Conservation (phyloP, 2,888 invertebrate species). For the Drosophila emarginata region DNA sequence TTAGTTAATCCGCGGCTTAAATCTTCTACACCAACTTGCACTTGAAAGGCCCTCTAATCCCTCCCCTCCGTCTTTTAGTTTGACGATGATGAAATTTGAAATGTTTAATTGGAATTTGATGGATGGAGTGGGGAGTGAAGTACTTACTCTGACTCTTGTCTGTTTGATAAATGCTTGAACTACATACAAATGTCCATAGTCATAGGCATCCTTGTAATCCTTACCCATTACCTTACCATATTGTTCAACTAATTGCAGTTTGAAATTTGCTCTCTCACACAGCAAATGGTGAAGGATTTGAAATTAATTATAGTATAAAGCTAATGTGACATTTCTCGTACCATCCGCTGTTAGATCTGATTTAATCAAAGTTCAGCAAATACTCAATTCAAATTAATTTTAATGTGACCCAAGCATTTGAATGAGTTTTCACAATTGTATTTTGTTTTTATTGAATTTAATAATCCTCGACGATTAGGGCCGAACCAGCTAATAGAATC, state of each 20-base stretch:
- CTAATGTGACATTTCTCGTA: slow-evolving; percentile 46
- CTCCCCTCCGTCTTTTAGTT: neutral
- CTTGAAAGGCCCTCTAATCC: neutral
- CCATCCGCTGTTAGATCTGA: slow-evolving; percentile 43
- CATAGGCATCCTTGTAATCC: slow-evolving; percentile 55
- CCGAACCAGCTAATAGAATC: slow-evolving; percentile 79
- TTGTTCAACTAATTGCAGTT: slow-evolving; percentile 56
- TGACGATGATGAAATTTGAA: slow-evolving; percentile 62
- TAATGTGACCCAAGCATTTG: neutral
- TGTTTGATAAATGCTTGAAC: slow-evolving; percentile 32
- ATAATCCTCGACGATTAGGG: slow-evolving; percentile 79
- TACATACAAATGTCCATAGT: slow-evolving; percentile 4
- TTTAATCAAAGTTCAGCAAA: slow-evolving; percentile 3
- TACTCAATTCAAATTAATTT: slow-evolving; percentile 16
- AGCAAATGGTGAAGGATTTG: slow-evolving; percentile 58
- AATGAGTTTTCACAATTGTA: neutral
- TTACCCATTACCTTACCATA: slow-evolving; percentile 33
- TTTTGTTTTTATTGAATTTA: slow-evolving; percentile 28
- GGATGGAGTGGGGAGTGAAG: slow-evolving; percentile 5
- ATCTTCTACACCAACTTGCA: neutral
- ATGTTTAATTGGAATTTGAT: slow-evolving; percentile 62
- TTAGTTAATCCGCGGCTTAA: slow-evolving; percentile 6
- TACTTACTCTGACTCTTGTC: slow-evolving; percentile 16
- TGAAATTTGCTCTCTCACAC: slow-evolving; percentile 26
- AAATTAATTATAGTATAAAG: slow-evolving; percentile 70